Evolutionary conservation across 1,140 invertebrate genomes (phyloP), one percentile per base, ranked within the genome.

Genomic region (Anoplophora glabripennis): DNA sequence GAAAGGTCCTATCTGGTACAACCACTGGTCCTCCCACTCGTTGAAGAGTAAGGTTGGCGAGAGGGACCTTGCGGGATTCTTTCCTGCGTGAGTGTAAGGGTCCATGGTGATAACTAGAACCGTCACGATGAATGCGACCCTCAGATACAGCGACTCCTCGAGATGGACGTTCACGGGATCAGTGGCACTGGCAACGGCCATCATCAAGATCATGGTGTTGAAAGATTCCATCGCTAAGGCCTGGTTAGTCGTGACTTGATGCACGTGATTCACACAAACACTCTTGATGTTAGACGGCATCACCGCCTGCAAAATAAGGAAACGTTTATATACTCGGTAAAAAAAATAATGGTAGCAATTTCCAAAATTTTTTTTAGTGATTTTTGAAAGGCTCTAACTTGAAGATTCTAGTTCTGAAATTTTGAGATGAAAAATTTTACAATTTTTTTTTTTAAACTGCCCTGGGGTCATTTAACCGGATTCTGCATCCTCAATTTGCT

Each of bases 31-130:
- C 14, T 21, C 42, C 37, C 37, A 53, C 12, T 41, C 15, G 14
- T 41, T 42, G 4, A 28, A 9, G 7, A 41, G 33, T 8, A 42
- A 10, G 28, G n/a, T 21, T 8, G 51, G 51, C 17, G 51, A 18
- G 15, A 53, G 9, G 14, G 21, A 35, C 15, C 51, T 41, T 7
- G 51, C 51, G 1, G 37, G 12, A 53, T 53, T 53, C 10, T 41
- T 18, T 4, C 51, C 37, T 5, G 51, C 51, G 28, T 40, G 37
- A 4, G 51, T 53, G 8, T 41, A 53, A 8, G 51, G 37, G 41
- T 42, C 51, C 11, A 53, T n/a, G 3, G 37, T 14, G 15, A 53
- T 41, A 53, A 53, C 17, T 38, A 53, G 10, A 35, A 37, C 51
- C 7, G 14, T 1, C 7, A 53, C 21, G 11, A 5, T 28, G 9